A percentile compares a stretch with the other conserved stretches of the same genome.
These are phyloP conservation scores for Atrina japonica DNA, from an alignment of 2,888 invertebrate species.

Conservation along the genomic window DNA sequence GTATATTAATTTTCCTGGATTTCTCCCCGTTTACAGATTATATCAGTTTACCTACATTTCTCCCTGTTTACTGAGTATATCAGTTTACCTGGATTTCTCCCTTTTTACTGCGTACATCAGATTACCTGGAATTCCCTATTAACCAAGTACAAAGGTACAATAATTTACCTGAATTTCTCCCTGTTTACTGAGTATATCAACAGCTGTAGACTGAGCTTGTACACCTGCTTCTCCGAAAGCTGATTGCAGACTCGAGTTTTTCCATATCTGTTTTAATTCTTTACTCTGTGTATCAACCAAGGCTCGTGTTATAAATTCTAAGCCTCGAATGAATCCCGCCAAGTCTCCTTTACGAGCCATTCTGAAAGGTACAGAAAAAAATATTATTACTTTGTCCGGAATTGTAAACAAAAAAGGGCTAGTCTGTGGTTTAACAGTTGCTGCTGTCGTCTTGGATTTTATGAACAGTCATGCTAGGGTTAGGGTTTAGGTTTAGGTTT, in stretches of 20 bases:
- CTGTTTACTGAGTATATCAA: constrained; percentile 48
- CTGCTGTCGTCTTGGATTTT: too few species aligned
- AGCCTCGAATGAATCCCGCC: constrained; percentile 71
- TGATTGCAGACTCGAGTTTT: constrained; percentile 72
- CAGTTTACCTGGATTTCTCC: too few species aligned
- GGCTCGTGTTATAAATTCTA: constrained; percentile 69
- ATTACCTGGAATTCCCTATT: too few species aligned
- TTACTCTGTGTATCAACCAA: constrained; percentile 66
- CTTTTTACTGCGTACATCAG: too few species aligned
- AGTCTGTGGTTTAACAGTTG: too few species aligned
- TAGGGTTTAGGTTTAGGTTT: too few species aligned
- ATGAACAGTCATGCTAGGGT: too few species aligned
- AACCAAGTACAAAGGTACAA: too few species aligned
- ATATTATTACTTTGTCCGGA: too few species aligned
- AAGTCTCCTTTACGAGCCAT: constrained; percentile 72
- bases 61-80: not conserved
- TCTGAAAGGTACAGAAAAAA: too few species aligned
- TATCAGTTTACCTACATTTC: not conserved
- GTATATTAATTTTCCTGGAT: too few species aligned
- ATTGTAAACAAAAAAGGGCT: too few species aligned
- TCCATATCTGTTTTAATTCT: constrained; percentile 67
- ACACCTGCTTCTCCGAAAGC: constrained; percentile 53
- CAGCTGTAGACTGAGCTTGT: constrained; percentile 59
- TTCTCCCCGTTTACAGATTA: not conserved
- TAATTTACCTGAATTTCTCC: constrained; percentile 46